These are phyloP conservation scores for Halesus radiatus DNA, from an alignment of 1,140 invertebrate genomes.

Conservation along the genomic window DNA sequence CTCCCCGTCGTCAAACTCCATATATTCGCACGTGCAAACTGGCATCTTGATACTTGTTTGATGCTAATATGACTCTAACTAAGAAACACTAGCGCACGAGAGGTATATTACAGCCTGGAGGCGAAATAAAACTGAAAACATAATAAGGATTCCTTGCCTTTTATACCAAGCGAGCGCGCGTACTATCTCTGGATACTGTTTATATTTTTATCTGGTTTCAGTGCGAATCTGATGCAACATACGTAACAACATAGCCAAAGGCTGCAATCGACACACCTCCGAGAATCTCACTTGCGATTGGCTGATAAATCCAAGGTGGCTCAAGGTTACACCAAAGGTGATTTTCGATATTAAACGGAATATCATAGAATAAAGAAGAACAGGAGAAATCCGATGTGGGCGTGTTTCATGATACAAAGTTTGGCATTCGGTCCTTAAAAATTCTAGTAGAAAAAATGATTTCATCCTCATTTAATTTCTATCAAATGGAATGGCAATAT, in stretches of 20 bases:
- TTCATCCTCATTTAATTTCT: too few relatives aligned
- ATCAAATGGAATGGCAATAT: too few relatives aligned
- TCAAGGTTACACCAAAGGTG: not conserved
- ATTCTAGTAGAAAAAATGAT: too few relatives aligned
- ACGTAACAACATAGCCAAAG: not conserved
- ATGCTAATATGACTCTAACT: not conserved
- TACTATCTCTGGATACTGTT: too few relatives aligned
- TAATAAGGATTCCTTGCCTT: not conserved
- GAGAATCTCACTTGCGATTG: not conserved
- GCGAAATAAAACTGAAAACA: conserved; percentile 15
- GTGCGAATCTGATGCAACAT: conserved; percentile 1
- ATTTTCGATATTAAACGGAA: too few relatives aligned
- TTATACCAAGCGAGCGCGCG: not conserved
- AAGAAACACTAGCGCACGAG: not conserved
- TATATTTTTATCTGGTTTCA: not conserved
- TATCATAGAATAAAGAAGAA: too few relatives aligned
- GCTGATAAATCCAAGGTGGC: not conserved
- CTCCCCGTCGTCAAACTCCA: conserved; percentile 43
- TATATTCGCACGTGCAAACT: conserved; percentile 47
- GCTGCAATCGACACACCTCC: not conserved
- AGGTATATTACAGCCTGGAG: not conserved
- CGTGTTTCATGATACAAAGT: too few relatives aligned
- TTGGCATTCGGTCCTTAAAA: too few relatives aligned
- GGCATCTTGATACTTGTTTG: conserved; percentile 40
- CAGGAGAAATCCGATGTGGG: too few relatives aligned